Evolutionary conservation across 2,888 invertebrate genomes (phyloP).

Genomic region (Drosophila birchii): DNA sequence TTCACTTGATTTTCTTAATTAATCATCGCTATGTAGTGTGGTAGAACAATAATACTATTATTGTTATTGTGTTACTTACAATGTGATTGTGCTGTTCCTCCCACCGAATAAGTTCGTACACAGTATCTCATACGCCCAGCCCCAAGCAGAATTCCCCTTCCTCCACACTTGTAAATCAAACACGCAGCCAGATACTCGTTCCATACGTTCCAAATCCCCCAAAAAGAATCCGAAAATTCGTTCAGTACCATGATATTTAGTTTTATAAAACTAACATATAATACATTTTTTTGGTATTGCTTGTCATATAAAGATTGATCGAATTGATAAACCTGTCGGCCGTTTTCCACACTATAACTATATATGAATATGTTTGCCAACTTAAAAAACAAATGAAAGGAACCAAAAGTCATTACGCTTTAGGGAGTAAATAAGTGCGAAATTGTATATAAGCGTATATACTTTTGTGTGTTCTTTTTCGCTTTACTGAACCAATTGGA

Average conservation of each 20-base stretch:
- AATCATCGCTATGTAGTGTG: constrained; percentile 20
- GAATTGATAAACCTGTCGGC: constrained; percentile 22
- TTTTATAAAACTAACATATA: constrained; percentile 3
- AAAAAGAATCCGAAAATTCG: not conserved
- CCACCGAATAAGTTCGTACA: constrained; percentile 21
- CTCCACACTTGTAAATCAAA: constrained; percentile 25
- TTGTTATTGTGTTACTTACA: constrained; percentile 20
- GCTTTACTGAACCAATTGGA: not conserved
- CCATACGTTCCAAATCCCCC: constrained; percentile 11
- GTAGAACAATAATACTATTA: constrained; percentile 16
- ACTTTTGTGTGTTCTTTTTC: not conserved
- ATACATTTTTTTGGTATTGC: constrained; percentile 14
- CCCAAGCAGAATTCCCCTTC: constrained; percentile 19
- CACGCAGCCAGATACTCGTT: constrained; percentile 10
- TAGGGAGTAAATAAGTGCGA: not conserved
- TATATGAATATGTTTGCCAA: not conserved
- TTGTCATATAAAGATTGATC: constrained; percentile 9
- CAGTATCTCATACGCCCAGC: constrained; percentile 25
- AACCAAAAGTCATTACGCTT: not conserved
- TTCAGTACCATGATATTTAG: constrained; percentile 1
- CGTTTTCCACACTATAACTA: constrained; percentile 25
- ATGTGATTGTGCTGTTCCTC: constrained; percentile 47
- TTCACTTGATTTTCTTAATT: constrained; percentile 11
- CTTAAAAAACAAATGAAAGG: not conserved
- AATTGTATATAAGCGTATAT: not conserved